Evolutionary conservation across 2,113 vertebrate species (phyloP).

Genomic region (Stegastes partitus): DNA sequence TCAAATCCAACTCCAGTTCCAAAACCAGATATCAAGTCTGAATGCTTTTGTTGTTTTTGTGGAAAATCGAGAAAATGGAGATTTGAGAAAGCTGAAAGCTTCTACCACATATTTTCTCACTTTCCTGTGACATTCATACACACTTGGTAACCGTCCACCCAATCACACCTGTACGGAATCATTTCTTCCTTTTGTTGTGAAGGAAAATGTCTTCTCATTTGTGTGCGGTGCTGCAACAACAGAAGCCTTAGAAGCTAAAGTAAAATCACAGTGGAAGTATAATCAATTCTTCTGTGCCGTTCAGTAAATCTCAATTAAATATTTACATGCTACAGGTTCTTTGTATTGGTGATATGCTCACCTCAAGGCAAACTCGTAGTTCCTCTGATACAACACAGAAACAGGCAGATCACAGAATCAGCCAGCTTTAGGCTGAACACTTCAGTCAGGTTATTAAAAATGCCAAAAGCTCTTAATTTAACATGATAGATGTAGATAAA

Average conservation of each 20-base stretch:
- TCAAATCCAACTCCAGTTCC: too few species aligned
- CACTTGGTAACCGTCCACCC: too few species aligned
- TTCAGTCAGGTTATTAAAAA: too few species aligned
- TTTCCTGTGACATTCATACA: not conserved
- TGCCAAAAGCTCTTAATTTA: too few species aligned
- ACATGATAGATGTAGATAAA: too few species aligned
- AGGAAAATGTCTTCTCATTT: not conserved
- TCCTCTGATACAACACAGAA: too few species aligned
- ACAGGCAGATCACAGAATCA: too few species aligned
- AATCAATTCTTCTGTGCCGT: not conserved
- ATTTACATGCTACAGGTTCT: not conserved
- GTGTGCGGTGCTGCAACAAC: not conserved
- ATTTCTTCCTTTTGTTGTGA: too few species aligned
- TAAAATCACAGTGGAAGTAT: not conserved
- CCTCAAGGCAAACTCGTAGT: too few species aligned
- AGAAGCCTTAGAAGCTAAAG: not conserved
- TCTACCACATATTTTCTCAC: not conserved
- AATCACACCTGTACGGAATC: too few species aligned
- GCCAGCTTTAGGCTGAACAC: too few species aligned
- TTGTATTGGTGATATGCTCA: too few species aligned
- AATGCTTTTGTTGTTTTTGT: not conserved
- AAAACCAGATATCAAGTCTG: not conserved
- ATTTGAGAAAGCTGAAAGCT: not conserved
- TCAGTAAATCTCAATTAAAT: slow-evolving; percentile 3
- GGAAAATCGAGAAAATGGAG: not conserved